A percentile compares a stretch with the other conserved stretches of the same genome.
Conservation (phyloP, 1,140 invertebrate genomes). For the Drosophila burlai region DNA sequence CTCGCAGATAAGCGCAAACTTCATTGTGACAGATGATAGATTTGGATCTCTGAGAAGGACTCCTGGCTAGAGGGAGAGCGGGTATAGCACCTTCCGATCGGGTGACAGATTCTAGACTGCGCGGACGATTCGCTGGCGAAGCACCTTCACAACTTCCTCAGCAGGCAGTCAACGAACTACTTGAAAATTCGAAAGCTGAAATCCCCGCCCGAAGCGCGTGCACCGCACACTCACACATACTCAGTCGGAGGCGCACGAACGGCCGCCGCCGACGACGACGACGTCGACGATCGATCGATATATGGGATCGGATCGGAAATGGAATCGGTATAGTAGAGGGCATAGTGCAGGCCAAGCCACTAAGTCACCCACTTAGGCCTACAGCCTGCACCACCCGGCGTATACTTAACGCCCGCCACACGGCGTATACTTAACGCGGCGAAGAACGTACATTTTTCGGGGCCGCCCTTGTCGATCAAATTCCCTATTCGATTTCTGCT, state of each 20-base stretch:
- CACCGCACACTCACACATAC: constrained; percentile 42
- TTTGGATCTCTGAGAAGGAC: not conserved
- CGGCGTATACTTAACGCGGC: constrained; percentile 54
- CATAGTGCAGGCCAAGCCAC: constrained; percentile 30
- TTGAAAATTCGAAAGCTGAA: constrained; percentile 83
- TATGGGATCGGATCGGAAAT: constrained; percentile 22
- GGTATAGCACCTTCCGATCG: constrained; percentile 67
- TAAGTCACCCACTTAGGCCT: constrained; percentile 47
- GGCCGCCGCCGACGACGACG: constrained; percentile 20
- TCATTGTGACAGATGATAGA: constrained; percentile 44
- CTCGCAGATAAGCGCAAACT: constrained; percentile 38
- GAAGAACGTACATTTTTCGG: constrained; percentile 2
- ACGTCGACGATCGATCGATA: constrained; percentile 60
- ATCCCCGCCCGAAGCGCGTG: constrained; percentile 73
- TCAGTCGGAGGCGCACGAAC: constrained; percentile 43
- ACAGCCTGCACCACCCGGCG: constrained; percentile 50
- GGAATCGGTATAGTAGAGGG: constrained; percentile 18
- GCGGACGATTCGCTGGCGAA: constrained; percentile 62
- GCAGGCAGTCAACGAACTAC: constrained; percentile 78
- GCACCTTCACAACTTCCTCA: constrained; percentile 81
- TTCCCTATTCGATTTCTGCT: not conserved
- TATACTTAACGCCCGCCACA: constrained; percentile 54
- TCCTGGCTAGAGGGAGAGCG: constrained; percentile 30
- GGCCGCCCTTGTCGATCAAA: constrained; percentile 33
- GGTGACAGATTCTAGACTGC: constrained; percentile 73